phyloP scores from a whole-genome alignment of 2,113 vertebrate genomes.

The Sceloporus undulatus region DNA sequence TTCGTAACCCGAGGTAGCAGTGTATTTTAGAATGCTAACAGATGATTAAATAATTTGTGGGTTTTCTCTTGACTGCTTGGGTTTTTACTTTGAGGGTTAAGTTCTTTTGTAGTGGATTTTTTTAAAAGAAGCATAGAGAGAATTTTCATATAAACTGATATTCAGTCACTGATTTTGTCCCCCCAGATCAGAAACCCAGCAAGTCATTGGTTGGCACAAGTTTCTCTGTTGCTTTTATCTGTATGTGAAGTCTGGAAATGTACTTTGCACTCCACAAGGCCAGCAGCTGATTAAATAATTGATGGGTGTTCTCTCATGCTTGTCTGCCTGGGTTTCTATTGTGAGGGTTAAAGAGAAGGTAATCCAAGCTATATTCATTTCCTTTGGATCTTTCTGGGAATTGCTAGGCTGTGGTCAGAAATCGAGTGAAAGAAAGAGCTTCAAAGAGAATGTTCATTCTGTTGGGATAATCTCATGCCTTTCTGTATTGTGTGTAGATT shows the following conservation, averaged over 20 bases:
- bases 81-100: too few species aligned
- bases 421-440: neutral
- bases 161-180: neutral
- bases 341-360: neutral
- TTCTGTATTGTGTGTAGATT: constrained; percentile 12
- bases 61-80: too few species aligned
- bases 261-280: neutral
- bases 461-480: constrained; percentile 6
- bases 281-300: neutral
- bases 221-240: neutral
- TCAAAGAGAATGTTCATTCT: neutral
- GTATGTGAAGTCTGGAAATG: constrained; percentile 1
- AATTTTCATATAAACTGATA: neutral
- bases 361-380: constrained; percentile 3
- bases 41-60: too few species aligned
- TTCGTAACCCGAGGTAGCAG: too few species aligned
- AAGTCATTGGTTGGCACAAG: neutral
- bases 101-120: too few species aligned
- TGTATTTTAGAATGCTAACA: too few species aligned
- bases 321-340: neutral
- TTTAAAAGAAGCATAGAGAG: neutral
- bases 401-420: neutral
- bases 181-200: neutral
- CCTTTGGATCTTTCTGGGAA: constrained; percentile 1
- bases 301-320: neutral